Percentiles rank a stretch among this genome's conserved stretches.
phyloP scores from a whole-genome alignment of 2,888 invertebrate species.

The Diogma glabrata region DNA sequence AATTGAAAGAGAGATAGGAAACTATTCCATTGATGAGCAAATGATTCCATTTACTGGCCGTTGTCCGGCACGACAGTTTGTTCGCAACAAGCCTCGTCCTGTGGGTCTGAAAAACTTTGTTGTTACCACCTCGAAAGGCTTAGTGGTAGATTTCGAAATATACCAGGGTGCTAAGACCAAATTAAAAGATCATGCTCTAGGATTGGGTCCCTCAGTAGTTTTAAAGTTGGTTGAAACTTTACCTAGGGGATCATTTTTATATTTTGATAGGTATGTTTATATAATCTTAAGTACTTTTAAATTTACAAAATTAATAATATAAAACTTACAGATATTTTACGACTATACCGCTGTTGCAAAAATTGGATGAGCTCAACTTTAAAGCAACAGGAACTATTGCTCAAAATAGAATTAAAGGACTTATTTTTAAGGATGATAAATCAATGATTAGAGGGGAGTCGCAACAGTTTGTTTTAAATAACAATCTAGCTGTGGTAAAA shows the following conservation, averaged over 20 bases:
- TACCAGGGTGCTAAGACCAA: conserved; percentile 23
- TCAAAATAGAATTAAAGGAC: not conserved
- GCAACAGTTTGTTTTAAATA: not conserved
- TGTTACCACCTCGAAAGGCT: conserved; percentile 20
- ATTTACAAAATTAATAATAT: too few relatives aligned
- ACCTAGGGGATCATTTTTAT: not conserved
- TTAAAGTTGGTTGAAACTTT: not conserved
- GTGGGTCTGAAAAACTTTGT: conserved; percentile 27
- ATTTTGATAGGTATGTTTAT: not conserved
- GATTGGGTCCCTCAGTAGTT: not conserved
- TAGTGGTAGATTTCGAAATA: conserved; percentile 24
- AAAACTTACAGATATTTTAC: not conserved
- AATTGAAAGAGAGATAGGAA: conserved; percentile 17
- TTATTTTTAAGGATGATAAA: not conserved
- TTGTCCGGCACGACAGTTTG: conserved; percentile 18
- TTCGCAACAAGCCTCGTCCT: conserved; percentile 23
- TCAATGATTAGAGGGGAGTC: not conserved
- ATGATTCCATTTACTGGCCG: conserved; percentile 24
- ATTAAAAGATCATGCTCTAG: not conserved
- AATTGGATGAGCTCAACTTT: too few relatives aligned
- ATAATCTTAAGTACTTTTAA: too few relatives aligned
- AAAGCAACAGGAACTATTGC: not conserved
- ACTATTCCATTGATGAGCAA: conserved; percentile 23
- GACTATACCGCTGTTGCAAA: not conserved
- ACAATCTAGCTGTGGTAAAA: not conserved